These are phyloP conservation scores for Drosophila jambulina DNA, from an alignment of 1,140 invertebrate species.

Conservation along the genomic window DNA sequence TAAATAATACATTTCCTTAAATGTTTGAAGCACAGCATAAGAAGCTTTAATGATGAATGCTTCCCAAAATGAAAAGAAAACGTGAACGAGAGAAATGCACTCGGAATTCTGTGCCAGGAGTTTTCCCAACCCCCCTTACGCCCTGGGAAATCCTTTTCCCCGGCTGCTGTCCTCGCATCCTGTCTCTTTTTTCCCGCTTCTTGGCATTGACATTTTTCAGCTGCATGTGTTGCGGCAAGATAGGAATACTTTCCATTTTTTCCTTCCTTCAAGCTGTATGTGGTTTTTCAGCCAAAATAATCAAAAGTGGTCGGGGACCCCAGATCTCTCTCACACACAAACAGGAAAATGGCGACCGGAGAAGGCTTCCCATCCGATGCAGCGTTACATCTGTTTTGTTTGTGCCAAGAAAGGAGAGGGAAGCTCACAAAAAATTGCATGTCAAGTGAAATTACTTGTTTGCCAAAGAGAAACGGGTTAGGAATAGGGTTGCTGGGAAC, in stretches of 20 bases:
- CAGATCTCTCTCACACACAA: neutral
- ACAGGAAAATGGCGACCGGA: slow-evolving; percentile 17
- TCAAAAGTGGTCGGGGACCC: slow-evolving; percentile 62
- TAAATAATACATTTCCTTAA: slow-evolving; percentile 12
- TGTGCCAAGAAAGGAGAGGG: slow-evolving; percentile 17
- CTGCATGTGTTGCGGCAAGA: slow-evolving; percentile 50
- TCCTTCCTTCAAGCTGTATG: slow-evolving; percentile 19
- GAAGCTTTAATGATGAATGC: slow-evolving; percentile 32
- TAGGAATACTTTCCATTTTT: slow-evolving; percentile 65
- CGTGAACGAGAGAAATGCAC: neutral
- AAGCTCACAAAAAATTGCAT: slow-evolving; percentile 73
- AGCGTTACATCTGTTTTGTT: slow-evolving; percentile 70
- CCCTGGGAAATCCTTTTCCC: slow-evolving; percentile 28
- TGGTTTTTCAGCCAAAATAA: slow-evolving; percentile 64
- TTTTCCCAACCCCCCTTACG: too few relatives aligned
- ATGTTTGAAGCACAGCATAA: neutral
- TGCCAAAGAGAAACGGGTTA: slow-evolving; percentile 56
- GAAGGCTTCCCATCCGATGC: slow-evolving; percentile 42
- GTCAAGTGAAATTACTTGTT: slow-evolving; percentile 82
- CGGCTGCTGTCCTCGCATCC: slow-evolving; percentile 11
- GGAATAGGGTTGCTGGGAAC: slow-evolving; percentile 4
- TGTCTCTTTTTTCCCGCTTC: slow-evolving; percentile 27
- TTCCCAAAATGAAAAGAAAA: neutral
- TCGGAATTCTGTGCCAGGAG: slow-evolving; percentile 4
- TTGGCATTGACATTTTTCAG: slow-evolving; percentile 60